Percentiles rank a stretch among this genome's conserved stretches.
Evolutionary conservation across 2,797 vertebrate genomes (phyloP).

Genomic region (Anomalospiza imberbis): DNA sequence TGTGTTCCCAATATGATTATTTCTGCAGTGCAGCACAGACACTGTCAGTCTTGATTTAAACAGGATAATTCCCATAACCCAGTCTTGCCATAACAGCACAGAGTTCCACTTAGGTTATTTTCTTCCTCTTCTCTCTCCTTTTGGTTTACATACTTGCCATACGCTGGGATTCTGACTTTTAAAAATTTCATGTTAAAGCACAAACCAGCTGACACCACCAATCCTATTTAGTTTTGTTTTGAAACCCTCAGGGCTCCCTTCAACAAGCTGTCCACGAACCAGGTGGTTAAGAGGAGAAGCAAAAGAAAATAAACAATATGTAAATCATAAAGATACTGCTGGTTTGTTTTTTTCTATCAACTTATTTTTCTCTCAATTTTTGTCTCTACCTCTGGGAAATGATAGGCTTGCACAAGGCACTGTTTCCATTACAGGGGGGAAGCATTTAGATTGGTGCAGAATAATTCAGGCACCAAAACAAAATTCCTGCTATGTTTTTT

Average conservation of each 20-base stretch:
- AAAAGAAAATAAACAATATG: neutral
- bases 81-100: neutral
- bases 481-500: neutral
- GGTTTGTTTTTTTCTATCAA: neutral
- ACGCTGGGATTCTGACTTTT: neutral
- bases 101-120: neutral
- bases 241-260: neutral
- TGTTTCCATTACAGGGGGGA: neutral
- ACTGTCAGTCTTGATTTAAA: neutral
- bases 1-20: neutral
- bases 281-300: neutral
- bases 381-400: neutral
- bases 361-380: neutral
- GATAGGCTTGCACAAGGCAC: no score
- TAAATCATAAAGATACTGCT: neutral
- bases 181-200: neutral
- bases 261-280: neutral
- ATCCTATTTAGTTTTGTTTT: neutral
- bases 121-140: neutral
- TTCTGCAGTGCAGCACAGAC: neutral
- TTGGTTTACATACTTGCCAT: neutral
- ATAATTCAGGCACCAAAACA: neutral
- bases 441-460: neutral
- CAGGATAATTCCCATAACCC: neutral
- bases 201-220: neutral